phyloP scores from a whole-genome alignment of 2,888 invertebrate genomes.

The Cacoxenus indagator region DNA sequence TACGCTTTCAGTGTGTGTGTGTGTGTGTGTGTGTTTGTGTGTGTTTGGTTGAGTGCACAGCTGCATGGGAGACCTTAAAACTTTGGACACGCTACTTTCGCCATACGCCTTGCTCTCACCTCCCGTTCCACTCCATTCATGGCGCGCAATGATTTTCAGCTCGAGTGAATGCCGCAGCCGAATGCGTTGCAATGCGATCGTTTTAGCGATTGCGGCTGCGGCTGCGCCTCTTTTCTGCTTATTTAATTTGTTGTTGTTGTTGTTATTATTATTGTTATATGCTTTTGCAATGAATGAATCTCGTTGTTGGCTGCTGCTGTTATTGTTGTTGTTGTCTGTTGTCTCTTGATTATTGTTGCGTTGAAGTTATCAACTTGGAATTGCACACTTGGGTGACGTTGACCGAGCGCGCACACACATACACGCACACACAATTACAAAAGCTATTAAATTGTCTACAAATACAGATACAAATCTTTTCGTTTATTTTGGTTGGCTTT shows the following conservation, averaged over 20 bases:
- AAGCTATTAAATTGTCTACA: constrained; percentile 12
- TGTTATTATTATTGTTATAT: constrained; percentile 19
- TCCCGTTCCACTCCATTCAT: not conserved
- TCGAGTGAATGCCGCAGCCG: not conserved
- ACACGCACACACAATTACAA: constrained; percentile 7
- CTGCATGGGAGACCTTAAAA: not conserved
- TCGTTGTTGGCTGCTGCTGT: constrained; percentile 36
- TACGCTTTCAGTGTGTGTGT: not conserved
- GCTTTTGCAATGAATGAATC: constrained; percentile 50
- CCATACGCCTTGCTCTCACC: not conserved
- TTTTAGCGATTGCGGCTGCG: not conserved
- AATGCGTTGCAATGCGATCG: not conserved
- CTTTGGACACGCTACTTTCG: not conserved
- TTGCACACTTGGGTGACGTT: constrained; percentile 52
- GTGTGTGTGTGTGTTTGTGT: not conserved
- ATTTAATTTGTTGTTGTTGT: constrained; percentile 13
- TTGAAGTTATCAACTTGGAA: constrained; percentile 46
- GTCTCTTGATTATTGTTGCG: constrained; percentile 23
- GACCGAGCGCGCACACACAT: not conserved
- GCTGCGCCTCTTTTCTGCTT: not conserved
- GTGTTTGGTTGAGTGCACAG: not conserved
- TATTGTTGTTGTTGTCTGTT: constrained; percentile 25
- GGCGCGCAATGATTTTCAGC: not conserved
- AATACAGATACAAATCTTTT: constrained; percentile 31
- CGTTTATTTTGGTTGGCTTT: not conserved